Evolutionary conservation across 2,797 vertebrate genomes (phyloP), one percentile per base, ranked within the genome.

Genomic region (Peromyscus aztecus): DNA sequence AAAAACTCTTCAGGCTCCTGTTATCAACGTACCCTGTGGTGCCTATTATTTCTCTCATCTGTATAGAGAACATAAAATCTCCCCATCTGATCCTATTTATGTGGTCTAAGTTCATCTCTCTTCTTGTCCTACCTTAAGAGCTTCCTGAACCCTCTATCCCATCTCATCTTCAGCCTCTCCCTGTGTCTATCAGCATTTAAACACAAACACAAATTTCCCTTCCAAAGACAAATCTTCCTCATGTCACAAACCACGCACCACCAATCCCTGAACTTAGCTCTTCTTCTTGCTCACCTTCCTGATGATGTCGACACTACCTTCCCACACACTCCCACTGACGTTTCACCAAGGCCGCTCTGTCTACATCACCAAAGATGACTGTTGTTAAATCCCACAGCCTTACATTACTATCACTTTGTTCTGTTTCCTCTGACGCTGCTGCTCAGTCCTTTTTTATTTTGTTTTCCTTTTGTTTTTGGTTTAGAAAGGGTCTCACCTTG

Each of bases 161-260:
- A 19, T 77, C 43, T 81, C n/a, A 40, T 88, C 78, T 92, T 55
- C 75, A 80, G 82, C 12, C 24, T 86, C 46, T 73, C 59, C 52
- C 84, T 91, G 75, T 85, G 65, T 67, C 24, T 76, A 29, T 87
- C 57, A 46, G 40, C 52, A 65, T 61, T 86, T 73, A 94, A 89
- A 88, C 40, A 40, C 21, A 29, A 24, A 52, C n/a, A 55, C 19
- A 69, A 52, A 88, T 21, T 69, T 89, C n/a, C 59, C 37, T 77
- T 91, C 84, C 82, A 78, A 92, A 83, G 63, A 37, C 31, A 76
- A 43, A 43, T 92, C 69, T 83, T n/a, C 63, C 61, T 75, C 59
- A 61, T 76, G 78, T 84, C 34, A 83, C 46, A 43, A 78, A 71
- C 49, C 83, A 67, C 67, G 57, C 24, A 75, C 31, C 16, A 67